These are phyloP conservation scores for Harpagus bidentatus DNA, from an alignment of 2,113 vertebrate genomes.

Conservation along the genomic window DNA sequence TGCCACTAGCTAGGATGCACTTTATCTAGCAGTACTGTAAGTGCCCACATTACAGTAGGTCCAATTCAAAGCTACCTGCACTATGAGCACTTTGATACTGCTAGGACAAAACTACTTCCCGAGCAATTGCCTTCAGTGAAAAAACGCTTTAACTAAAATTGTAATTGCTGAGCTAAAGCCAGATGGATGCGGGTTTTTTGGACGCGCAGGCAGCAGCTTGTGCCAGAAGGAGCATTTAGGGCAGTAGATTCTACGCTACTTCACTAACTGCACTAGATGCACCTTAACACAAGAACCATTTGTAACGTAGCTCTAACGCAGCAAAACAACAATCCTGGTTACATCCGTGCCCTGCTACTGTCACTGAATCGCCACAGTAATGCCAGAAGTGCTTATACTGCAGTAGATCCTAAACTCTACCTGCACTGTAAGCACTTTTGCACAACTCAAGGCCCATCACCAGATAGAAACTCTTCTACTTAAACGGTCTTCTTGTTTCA, in stretches of 20 bases:
- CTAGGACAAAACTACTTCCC: conserved; percentile 68
- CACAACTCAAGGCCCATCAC: conserved; percentile 72
- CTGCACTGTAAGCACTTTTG: conserved; percentile 90
- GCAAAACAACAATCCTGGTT: background rate
- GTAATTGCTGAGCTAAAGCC: background rate
- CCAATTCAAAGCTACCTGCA: conserved; percentile 88
- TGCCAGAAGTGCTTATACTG: conserved; percentile 83
- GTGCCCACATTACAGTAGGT: conserved; percentile 98
- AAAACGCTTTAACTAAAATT: background rate
- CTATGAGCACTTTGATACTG: conserved; percentile 99
- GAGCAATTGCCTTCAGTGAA: background rate
- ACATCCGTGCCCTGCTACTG: rapidly evolving
- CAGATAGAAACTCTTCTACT: background rate
- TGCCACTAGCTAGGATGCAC: conserved; percentile 1
- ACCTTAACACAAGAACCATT: conserved; percentile 92
- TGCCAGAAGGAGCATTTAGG: conserved; percentile 99
- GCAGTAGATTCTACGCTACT: conserved; percentile 93
- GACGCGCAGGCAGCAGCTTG: conserved; percentile 72
- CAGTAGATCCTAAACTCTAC: conserved; percentile 80
- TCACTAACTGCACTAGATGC: conserved; percentile 99
- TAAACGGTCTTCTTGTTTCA: background rate
- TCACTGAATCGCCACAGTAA: conserved; percentile 65
- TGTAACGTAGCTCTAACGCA: background rate
- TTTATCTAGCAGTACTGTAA: conserved; percentile 87
- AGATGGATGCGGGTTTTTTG: background rate